A percentile compares a stretch with the other conserved stretches of the same genome.
Conservation (phyloP, 2,113 vertebrate species). For the Empidonax traillii region DNA sequence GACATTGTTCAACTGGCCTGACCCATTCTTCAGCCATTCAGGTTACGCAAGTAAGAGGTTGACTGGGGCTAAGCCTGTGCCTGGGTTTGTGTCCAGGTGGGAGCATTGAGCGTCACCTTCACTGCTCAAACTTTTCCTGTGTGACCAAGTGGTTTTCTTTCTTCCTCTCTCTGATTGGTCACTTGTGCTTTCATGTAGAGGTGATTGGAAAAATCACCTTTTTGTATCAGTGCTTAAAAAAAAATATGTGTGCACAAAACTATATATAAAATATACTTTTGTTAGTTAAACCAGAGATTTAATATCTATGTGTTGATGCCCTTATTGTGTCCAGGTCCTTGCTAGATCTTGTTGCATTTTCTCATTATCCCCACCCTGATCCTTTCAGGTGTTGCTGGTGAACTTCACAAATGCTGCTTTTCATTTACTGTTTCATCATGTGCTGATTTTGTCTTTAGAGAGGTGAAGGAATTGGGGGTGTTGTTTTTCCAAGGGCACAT, state of each 20-base stretch:
- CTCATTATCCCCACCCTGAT: not conserved
- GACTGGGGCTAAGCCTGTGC: not conserved
- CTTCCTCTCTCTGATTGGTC: not conserved
- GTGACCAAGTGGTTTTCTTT: not conserved
- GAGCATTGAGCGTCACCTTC: not conserved
- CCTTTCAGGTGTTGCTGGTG: not conserved
- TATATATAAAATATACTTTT: not conserved
- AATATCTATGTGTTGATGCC: not conserved
- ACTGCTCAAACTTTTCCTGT: not conserved
- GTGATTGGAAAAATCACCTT: not conserved
- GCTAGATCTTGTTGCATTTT: not conserved
- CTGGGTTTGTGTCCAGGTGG: not conserved
- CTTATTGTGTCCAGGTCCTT: not conserved
- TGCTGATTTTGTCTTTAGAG: not conserved
- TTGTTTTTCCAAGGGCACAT: not conserved
- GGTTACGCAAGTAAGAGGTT: not conserved
- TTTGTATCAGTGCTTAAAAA: not conserved
- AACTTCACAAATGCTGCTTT: not conserved
- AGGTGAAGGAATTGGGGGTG: fast-evolving
- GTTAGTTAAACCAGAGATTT: not conserved
- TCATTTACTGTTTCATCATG: not conserved
- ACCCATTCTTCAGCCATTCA: not conserved
- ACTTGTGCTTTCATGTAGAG: not conserved
- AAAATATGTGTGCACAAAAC: fast-evolving
- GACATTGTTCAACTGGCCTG: not conserved